Evolutionary conservation across 2,888 invertebrate genomes (phyloP).

Genomic region (Merodon equestris): DNA sequence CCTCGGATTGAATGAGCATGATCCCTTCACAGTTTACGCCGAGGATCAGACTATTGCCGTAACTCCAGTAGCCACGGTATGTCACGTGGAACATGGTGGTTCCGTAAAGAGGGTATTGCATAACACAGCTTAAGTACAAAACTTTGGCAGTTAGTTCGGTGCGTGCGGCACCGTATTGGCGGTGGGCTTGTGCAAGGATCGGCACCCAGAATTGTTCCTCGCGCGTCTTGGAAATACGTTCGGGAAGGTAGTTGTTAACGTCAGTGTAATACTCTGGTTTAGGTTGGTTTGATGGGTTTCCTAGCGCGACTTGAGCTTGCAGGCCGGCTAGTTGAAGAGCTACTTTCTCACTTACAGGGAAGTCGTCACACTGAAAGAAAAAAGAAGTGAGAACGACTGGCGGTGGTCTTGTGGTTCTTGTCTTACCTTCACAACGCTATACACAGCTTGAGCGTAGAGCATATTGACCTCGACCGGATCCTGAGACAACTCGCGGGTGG

Average conservation of each 20-base stretch:
- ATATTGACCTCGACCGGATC: constrained; percentile 97
- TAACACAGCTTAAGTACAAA: constrained; percentile 94
- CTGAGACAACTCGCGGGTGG: constrained; percentile 92
- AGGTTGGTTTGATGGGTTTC: constrained; percentile 86
- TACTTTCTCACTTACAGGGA: constrained; percentile 96
- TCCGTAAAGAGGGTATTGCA: constrained; percentile 96
- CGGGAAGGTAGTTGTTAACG: constrained; percentile 94
- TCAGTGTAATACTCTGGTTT: constrained; percentile 93
- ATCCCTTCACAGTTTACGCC: constrained; percentile 95
- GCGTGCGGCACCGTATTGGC: constrained; percentile 94
- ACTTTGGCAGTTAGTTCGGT: constrained; percentile 95
- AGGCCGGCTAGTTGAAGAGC: constrained; percentile 95
- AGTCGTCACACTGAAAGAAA: constrained; percentile 88
- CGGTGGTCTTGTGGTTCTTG: background rate
- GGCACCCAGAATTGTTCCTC: constrained; percentile 93
- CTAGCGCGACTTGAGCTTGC: constrained; percentile 96
- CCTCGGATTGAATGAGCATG: constrained; percentile 93
- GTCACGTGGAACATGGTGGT: constrained; percentile 93
- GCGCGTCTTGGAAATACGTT: constrained; percentile 87
- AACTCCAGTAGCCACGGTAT: constrained; percentile 96
- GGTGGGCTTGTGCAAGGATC: constrained; percentile 91
- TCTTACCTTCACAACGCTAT: constrained; percentile 93
- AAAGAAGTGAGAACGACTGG: constrained; percentile 70
- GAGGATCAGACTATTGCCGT: constrained; percentile 85
- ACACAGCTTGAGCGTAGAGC: constrained; percentile 96